A percentile compares a stretch with the other conserved stretches of the same genome.
phyloP scores from a whole-genome alignment of 2,888 invertebrate species.

The Acleris holmiana region DNA sequence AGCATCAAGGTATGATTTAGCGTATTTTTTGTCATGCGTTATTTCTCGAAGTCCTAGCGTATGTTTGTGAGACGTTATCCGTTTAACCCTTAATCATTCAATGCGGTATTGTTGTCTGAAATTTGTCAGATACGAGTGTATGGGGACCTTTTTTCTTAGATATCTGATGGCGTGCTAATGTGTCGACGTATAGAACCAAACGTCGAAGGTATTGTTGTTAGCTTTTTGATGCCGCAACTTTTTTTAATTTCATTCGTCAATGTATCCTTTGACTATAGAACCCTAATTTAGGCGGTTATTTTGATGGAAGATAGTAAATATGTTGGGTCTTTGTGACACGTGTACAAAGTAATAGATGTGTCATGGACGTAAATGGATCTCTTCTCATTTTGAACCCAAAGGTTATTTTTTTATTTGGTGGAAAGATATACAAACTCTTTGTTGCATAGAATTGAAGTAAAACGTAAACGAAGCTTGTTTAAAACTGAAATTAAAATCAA shows the following conservation, averaged over 20 bases:
- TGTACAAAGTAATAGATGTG: constrained; percentile 7
- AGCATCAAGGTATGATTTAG: constrained; percentile 45
- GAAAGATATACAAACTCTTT: no score
- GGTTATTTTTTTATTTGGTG: no score
- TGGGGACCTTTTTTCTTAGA: constrained; percentile 64
- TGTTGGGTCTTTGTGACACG: constrained; percentile 28
- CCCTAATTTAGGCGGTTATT: constrained; percentile 37
- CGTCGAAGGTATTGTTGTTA: constrained; percentile 50
- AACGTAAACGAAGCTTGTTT: no score
- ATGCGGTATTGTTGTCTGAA: constrained; percentile 72
- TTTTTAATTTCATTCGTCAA: constrained; percentile 36
- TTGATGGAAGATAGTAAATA: constrained; percentile 37
- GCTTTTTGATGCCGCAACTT: constrained; percentile 40
- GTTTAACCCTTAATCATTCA: constrained; percentile 78
- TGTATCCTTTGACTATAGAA: constrained; percentile 37
- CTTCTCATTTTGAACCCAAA: no score
- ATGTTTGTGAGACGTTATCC: constrained; percentile 60
- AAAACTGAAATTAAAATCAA: no score
- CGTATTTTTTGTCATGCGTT: not conserved
- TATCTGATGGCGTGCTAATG: constrained; percentile 66
- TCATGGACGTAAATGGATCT: not conserved
- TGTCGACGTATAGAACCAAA: constrained; percentile 51
- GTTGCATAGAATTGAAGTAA: no score
- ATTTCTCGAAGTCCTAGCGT: constrained; percentile 38
- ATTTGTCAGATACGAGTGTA: constrained; percentile 79